Evolutionary conservation across 2,888 invertebrate genomes (phyloP).

Genomic region (Periphyllus acericola): DNA sequence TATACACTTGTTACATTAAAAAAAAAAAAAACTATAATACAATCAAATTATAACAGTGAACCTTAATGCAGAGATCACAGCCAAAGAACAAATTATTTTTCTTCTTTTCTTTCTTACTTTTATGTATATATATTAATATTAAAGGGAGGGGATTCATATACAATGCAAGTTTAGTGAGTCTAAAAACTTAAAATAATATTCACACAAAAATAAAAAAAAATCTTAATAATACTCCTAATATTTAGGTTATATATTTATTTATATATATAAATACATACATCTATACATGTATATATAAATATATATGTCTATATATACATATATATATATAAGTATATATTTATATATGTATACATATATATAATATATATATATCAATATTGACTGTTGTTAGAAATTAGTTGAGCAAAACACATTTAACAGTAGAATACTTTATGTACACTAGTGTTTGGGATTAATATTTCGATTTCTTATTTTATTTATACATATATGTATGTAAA

Average conservation of each 20-base stretch:
- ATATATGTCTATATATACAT: background rate
- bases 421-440: conserved; percentile 59
- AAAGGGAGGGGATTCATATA: conserved; percentile 35
- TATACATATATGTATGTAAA: conserved; percentile 11
- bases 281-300: background rate
- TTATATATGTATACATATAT: conserved; percentile 16
- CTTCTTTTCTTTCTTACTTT: conserved; percentile 64
- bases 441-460: conserved; percentile 55
- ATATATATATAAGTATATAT: conserved; percentile 2
- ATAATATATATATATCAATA: conserved; percentile 44
- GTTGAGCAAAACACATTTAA: conserved; percentile 62
- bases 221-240: conserved; percentile 40
- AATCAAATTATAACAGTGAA: conserved; percentile 64
- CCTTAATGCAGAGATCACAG: conserved; percentile 66
- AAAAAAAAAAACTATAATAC: conserved; percentile 52
- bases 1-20: conserved; percentile 50
- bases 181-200: conserved; percentile 57
- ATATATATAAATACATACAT: conserved; percentile 19
- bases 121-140: conserved; percentile 64
- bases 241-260: conserved; percentile 38
- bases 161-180: conserved; percentile 48
- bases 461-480: conserved; percentile 37
- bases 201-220: conserved; percentile 54
- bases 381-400: conserved; percentile 62
- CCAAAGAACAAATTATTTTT: conserved; percentile 65